phyloP scores from a whole-genome alignment of 2,888 invertebrate species.

The Eucriotettix oculatus region DNA sequence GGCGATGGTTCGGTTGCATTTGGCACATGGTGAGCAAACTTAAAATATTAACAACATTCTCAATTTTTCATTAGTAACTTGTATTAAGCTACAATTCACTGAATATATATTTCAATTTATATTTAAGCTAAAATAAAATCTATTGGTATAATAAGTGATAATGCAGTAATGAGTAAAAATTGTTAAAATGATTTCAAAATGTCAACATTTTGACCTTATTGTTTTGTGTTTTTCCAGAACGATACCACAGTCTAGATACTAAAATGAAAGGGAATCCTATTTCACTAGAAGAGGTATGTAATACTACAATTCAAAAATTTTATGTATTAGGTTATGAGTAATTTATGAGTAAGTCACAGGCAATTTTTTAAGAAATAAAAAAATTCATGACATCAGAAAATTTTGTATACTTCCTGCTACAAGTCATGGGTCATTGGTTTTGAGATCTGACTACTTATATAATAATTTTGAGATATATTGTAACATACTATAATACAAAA shows the following conservation, averaged over 20 bases:
- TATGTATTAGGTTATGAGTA: too few species aligned
- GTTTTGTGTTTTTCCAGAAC: constrained; percentile 28
- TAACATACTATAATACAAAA: too few species aligned
- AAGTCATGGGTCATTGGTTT: neutral
- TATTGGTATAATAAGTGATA: too few species aligned
- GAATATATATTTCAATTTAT: neutral
- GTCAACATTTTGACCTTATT: too few species aligned
- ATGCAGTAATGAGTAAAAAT: too few species aligned
- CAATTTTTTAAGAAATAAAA: neutral
- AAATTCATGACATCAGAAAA: neutral
- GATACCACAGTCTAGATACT: constrained; percentile 50
- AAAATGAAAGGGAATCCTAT: constrained; percentile 55
- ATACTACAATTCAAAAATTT: neutral
- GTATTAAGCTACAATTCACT: neutral
- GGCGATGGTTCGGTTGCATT: constrained; percentile 43
- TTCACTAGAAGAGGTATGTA: constrained; percentile 48
- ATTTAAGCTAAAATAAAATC: too few species aligned
- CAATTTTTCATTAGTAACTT: neutral
- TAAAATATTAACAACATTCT: neutral
- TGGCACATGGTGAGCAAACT: constrained; percentile 35
- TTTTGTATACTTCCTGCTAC: neutral
- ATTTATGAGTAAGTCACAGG: too few species aligned
- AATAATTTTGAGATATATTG: too few species aligned
- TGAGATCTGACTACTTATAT: too few species aligned
- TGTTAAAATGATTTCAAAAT: too few species aligned